These are phyloP conservation scores for Oligia latruncula DNA, from an alignment of 2,888 invertebrate species.

Conservation along the genomic window DNA sequence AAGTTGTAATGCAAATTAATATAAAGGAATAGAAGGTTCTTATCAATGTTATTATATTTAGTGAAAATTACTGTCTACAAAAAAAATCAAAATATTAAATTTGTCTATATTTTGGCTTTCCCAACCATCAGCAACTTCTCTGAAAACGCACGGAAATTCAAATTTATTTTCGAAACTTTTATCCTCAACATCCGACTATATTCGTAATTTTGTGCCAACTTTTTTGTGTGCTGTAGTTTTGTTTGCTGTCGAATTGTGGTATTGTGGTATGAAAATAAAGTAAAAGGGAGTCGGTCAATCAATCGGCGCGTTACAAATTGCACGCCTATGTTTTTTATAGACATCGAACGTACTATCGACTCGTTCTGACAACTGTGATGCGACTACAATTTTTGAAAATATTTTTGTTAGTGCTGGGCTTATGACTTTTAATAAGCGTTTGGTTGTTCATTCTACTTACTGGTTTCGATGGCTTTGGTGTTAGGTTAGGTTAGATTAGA, in stretches of 20 bases:
- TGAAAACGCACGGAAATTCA: slow-evolving; percentile 35
- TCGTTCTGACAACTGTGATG: slow-evolving; percentile 20
- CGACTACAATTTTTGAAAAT: not conserved
- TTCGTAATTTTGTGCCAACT: slow-evolving; percentile 50
- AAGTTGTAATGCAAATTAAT: not conserved
- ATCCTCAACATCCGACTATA: slow-evolving; percentile 30
- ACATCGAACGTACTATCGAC: slow-evolving; percentile 18
- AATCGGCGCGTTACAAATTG: slow-evolving; percentile 58
- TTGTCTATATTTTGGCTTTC: slow-evolving; percentile 6
- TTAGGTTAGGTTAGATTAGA: not conserved
- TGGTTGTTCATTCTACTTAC: not conserved
- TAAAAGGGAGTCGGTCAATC: slow-evolving; percentile 54
- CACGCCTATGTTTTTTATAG: slow-evolving; percentile 42
- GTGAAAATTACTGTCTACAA: not conserved
- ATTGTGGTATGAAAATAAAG: slow-evolving; percentile 52
- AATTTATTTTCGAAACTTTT: slow-evolving; percentile 47
- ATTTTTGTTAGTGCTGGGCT: slow-evolving; percentile 7
- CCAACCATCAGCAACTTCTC: slow-evolving; percentile 25
- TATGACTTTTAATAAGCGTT: not conserved
- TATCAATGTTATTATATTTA: not conserved
- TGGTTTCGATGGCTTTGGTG: not conserved
- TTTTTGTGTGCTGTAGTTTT: slow-evolving; percentile 45
- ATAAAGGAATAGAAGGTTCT: no score
- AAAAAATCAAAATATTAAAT: slow-evolving; percentile 2
- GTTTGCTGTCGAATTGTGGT: slow-evolving; percentile 45